A percentile compares a stretch with the other conserved stretches of the same genome.
These are phyloP conservation scores for Casuarius casuarius DNA, from an alignment of 2,113 vertebrate genomes.

Conservation along the genomic window DNA sequence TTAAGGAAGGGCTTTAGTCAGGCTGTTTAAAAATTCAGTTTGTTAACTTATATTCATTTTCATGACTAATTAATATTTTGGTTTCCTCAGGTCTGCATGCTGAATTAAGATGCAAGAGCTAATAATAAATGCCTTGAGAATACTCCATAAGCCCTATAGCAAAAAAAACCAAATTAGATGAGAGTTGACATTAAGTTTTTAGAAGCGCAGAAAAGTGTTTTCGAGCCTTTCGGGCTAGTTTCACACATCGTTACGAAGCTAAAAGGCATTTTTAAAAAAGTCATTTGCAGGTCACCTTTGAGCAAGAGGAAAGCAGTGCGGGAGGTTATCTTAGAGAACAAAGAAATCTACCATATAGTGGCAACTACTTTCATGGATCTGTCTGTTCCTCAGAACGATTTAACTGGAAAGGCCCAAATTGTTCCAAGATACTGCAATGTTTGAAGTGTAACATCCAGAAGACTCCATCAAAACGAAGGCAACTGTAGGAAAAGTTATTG, in stretches of 20 bases:
- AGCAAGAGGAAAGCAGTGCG: constrained; percentile 19
- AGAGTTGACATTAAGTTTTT: constrained; percentile 54
- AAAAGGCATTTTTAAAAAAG: not conserved
- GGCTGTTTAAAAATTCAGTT: constrained; percentile 10
- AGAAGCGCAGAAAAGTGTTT: constrained; percentile 28
- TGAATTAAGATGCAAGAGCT: constrained; percentile 64
- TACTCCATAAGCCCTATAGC: constrained; percentile 35
- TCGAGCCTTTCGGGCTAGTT: constrained; percentile 64
- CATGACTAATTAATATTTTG: constrained; percentile 69
- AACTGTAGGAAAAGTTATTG: not conserved
- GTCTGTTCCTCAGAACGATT: not conserved
- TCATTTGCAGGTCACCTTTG: constrained; percentile 69
- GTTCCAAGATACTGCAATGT: not conserved
- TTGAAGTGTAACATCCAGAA: not conserved
- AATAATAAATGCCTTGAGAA: constrained; percentile 64
- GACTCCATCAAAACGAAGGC: not conserved
- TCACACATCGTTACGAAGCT: constrained; percentile 53
- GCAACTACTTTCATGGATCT: not conserved
- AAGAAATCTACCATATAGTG: not conserved
- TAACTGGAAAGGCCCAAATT: not conserved
- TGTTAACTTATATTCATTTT: constrained; percentile 62
- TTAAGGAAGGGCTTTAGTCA: not conserved
- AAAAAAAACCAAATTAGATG: constrained; percentile 47
- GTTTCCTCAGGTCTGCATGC: constrained; percentile 58
- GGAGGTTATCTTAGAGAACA: constrained; percentile 41